phyloP scores from a whole-genome alignment of 2,888 invertebrate genomes.

The Hirtodrosophila duncani region DNA sequence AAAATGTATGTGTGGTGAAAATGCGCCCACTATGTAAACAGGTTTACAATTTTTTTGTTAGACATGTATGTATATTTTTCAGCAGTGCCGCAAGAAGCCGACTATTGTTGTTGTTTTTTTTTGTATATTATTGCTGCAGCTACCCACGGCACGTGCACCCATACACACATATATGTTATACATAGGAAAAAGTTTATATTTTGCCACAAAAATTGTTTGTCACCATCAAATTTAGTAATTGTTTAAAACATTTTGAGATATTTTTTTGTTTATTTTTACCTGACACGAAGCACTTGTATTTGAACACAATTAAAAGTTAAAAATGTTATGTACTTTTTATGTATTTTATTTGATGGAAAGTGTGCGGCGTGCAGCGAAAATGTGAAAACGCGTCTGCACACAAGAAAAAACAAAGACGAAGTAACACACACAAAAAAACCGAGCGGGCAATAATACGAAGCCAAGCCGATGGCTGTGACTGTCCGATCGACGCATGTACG shows the following conservation, averaged over 20 bases:
- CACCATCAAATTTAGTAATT: conserved; percentile 9
- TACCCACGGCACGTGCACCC: conserved; percentile 47
- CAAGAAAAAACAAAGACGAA: conserved; percentile 65
- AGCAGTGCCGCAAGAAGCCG: conserved; percentile 42
- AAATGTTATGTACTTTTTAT: too few relatives aligned
- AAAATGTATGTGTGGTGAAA: conserved; percentile 43
- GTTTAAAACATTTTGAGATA: conserved; percentile 1
- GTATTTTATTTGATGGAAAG: conserved; percentile 20
- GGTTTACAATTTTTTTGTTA: conserved; percentile 36
- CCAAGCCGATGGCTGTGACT: neutral
- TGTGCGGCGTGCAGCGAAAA: conserved; percentile 26
- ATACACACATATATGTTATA: neutral
- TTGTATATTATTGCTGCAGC: conserved; percentile 30
- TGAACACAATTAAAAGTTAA: too few relatives aligned
- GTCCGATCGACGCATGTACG: conserved; percentile 39
- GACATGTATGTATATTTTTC: conserved; percentile 42
- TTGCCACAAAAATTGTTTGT: neutral
- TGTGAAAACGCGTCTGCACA: conserved; percentile 64
- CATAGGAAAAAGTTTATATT: conserved; percentile 16
- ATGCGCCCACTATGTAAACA: conserved; percentile 48
- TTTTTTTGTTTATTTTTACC: conserved; percentile 1
- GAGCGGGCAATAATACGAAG: conserved; percentile 22
- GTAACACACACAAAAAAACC: conserved; percentile 48
- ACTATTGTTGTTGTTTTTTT: conserved; percentile 21
- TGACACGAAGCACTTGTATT: too few relatives aligned